Evolutionary conservation across 2,797 vertebrate genomes (phyloP).

Genomic region (Leuciscus waleckii): DNA sequence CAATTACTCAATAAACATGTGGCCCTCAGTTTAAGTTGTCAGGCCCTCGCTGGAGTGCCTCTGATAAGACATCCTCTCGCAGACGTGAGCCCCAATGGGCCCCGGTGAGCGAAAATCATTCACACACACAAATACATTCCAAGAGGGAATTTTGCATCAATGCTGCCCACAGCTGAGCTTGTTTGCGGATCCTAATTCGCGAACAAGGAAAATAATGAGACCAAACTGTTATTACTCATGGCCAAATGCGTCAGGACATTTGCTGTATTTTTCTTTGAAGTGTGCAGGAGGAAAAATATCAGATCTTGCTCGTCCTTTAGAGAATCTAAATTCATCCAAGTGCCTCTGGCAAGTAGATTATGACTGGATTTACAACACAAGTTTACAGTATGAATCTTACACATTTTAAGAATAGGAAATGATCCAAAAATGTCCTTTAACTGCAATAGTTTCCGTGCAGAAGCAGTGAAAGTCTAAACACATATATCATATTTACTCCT

Average conservation of each 20-base stretch:
- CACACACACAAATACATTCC: slow-evolving; percentile 27
- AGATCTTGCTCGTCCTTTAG: slow-evolving; percentile 6
- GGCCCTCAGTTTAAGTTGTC: slow-evolving; percentile 61
- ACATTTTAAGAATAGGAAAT: slow-evolving; percentile 19
- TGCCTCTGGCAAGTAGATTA: background rate
- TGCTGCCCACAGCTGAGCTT: background rate
- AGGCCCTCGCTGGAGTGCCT: slow-evolving; percentile 48
- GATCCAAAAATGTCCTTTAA: background rate
- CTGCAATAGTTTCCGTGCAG: background rate
- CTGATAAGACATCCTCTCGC: slow-evolving; percentile 58
- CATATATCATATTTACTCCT: slow-evolving; percentile 61
- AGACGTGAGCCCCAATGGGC: slow-evolving; percentile 47
- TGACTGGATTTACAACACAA: slow-evolving; percentile 67
- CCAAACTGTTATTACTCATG: slow-evolving; percentile 18
- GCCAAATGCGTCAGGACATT: slow-evolving; percentile 38
- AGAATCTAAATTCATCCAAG: slow-evolving; percentile 10
- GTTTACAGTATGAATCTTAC: slow-evolving; percentile 48
- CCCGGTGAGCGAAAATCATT: slow-evolving; percentile 42
- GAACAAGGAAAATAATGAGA: slow-evolving; percentile 26
- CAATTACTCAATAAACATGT: slow-evolving; percentile 67
- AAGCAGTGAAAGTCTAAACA: slow-evolving; percentile 59
- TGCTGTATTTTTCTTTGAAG: slow-evolving; percentile 13
- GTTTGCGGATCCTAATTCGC: slow-evolving; percentile 1
- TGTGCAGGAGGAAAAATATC: background rate
- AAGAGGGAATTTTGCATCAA: slow-evolving; percentile 19